Percentiles rank a stretch among this genome's conserved stretches.
These are phyloP conservation scores for Pteropus alecto DNA, from an alignment of 2,113 vertebrate genomes.

Conservation along the genomic window DNA sequence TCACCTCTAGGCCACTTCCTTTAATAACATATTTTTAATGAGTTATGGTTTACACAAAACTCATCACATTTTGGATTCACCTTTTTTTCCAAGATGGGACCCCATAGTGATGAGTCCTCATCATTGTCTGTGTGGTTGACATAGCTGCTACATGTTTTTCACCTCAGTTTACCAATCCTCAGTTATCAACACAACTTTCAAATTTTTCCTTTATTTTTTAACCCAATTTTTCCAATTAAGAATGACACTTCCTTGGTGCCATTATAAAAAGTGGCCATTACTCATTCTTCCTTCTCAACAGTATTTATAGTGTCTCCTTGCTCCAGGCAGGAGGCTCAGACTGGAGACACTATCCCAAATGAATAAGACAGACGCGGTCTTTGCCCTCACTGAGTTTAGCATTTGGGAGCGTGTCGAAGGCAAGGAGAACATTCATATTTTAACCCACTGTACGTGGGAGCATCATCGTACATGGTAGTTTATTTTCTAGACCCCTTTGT, in stretches of 20 bases:
- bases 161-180: neutral
- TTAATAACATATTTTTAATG: slow-evolving; percentile 22
- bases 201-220: neutral
- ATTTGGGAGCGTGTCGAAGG: neutral
- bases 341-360: neutral
- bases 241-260: neutral
- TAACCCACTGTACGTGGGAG: neutral
- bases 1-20: neutral
- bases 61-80: neutral
- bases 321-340: neutral
- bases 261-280: neutral
- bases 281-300: neutral
- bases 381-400: neutral
- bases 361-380: neutral
- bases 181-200: neutral
- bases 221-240: neutral
- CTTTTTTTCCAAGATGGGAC: neutral
- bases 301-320: neutral
- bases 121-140: too few relatives aligned
- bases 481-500: neutral
- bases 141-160: neutral
- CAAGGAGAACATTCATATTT: neutral
- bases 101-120: neutral
- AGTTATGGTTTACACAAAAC: neutral
- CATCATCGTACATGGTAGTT: neutral